Evolutionary conservation across 2,113 vertebrate species (phyloP).

Genomic region (Prionailurus bengalensis): DNA sequence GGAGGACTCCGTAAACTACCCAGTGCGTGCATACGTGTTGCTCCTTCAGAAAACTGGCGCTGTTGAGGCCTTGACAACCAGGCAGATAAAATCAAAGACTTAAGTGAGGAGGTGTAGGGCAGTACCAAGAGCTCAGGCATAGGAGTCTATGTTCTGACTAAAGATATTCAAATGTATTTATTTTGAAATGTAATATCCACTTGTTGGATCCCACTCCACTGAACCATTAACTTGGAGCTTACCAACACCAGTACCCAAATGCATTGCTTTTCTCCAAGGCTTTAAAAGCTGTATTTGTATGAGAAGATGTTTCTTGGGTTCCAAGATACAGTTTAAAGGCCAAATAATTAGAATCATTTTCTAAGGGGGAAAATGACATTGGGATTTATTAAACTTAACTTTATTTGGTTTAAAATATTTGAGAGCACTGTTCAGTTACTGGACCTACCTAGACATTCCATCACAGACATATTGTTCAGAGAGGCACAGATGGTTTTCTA

Average conservation of each 20-base stretch:
- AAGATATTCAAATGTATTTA: background rate
- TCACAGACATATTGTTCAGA: background rate
- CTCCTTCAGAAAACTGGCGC: background rate
- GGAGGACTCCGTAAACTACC: background rate
- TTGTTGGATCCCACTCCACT: background rate
- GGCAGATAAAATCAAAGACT: background rate
- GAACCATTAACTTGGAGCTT: conserved; percentile 12
- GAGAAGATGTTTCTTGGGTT: background rate
- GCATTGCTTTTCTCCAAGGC: background rate
- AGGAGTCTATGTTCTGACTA: background rate
- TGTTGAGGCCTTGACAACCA: background rate
- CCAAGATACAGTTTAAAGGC: conserved; percentile 8
- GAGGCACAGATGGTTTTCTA: background rate
- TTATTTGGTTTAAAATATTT: conserved; percentile 16
- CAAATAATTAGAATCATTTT: conserved; percentile 22
- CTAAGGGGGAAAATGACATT: background rate
- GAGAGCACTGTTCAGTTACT: background rate
- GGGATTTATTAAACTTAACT: conserved; percentile 41
- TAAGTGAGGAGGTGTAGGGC: background rate
- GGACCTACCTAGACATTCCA: background rate
- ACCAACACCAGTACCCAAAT: background rate
- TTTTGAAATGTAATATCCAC: background rate
- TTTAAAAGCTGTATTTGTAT: background rate
- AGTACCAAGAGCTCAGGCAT: fast-evolving
- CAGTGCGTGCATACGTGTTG: fast-evolving